A percentile compares a stretch with the other conserved stretches of the same genome.
Evolutionary conservation across 2,113 vertebrate genomes (phyloP).

Genomic region (Stegastes partitus): DNA sequence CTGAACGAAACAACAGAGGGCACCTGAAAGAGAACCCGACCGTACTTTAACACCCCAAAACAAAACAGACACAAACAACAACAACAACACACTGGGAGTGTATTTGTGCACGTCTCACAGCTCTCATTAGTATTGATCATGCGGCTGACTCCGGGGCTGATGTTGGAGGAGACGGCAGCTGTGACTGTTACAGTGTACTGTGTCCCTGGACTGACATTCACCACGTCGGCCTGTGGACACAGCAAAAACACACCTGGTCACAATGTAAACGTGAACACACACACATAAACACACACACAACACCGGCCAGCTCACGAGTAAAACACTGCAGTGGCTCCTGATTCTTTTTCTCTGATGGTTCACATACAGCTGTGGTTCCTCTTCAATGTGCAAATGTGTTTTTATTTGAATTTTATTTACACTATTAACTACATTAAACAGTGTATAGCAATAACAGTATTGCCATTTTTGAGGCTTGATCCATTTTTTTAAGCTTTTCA

Average conservation of each 20-base stretch:
- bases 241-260: slow-evolving; percentile 28
- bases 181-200: slow-evolving; percentile 87
- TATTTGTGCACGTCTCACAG: slow-evolving; percentile 83
- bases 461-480: too few species aligned
- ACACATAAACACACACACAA: neutral
- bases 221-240: slow-evolving; percentile 87
- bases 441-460: too few species aligned
- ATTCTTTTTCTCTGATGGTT: neutral
- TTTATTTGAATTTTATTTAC: too few species aligned
- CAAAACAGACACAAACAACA: neutral
- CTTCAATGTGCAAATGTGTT: too few species aligned
- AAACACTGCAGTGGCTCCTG: neutral
- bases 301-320: neutral
- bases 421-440: too few species aligned
- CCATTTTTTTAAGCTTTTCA: too few species aligned
- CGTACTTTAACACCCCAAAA: slow-evolving; percentile 8
- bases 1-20: slow-evolving; percentile 49
- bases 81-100: slow-evolving; percentile 1
- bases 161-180: slow-evolving; percentile 88
- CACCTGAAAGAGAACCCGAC: slow-evolving; percentile 12
- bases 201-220: slow-evolving; percentile 84
- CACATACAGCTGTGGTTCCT: too few species aligned
- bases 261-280: neutral
- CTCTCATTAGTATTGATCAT: slow-evolving; percentile 88
- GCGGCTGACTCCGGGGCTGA: slow-evolving; percentile 91